Percentiles rank a stretch among this genome's conserved stretches.
Evolutionary conservation across 1,140 invertebrate genomes (phyloP).

Genomic region (Drosophila lacteicornis): DNA sequence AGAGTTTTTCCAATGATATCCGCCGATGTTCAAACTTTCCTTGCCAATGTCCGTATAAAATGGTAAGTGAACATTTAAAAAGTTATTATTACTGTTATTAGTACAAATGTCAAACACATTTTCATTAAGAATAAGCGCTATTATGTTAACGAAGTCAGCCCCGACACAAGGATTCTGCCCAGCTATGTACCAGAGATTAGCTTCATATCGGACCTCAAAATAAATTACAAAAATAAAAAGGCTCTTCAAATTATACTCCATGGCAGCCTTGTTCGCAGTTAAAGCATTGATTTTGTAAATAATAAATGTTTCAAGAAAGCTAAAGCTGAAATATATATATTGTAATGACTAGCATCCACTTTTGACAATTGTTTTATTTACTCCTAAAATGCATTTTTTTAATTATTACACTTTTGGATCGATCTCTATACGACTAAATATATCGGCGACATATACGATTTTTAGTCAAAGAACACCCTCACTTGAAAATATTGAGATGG

Average conservation of each 20-base stretch:
- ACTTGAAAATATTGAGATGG: neutral
- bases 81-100: neutral
- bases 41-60: constrained; percentile 27
- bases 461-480: neutral
- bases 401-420: no score
- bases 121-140: constrained; percentile 8
- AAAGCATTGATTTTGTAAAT: neutral
- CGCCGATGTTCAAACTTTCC: constrained; percentile 29
- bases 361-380: no score
- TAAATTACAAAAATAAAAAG: constrained; percentile 2
- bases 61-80: constrained; percentile 3
- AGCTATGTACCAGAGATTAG: constrained; percentile 14
- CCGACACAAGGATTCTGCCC: constrained; percentile 22
- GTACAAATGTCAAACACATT: neutral
- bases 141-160: constrained; percentile 13
- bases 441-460: no score
- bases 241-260: neutral
- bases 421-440: no score
- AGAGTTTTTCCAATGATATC: constrained; percentile 1
- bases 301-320: neutral
- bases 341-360: no score
- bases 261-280: neutral
- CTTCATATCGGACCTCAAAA: constrained; percentile 14
- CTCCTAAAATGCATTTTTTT: no score
- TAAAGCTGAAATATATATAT: no score